Evolutionary conservation across 2,113 vertebrate species (phyloP).

Genomic region (Calidris pygmaea): DNA sequence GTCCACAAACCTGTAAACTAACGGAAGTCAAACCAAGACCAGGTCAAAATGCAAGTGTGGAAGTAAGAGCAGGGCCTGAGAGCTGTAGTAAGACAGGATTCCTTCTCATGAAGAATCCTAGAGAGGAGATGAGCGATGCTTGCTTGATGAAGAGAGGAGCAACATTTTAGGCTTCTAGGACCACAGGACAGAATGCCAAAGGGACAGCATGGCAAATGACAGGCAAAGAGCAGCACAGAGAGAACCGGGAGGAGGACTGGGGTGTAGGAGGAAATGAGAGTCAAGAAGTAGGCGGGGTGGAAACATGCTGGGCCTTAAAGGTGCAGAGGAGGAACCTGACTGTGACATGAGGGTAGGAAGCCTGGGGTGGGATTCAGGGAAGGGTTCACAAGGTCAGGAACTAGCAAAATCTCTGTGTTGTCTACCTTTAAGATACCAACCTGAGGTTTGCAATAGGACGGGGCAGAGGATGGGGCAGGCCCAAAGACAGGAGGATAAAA

Average conservation of each 20-base stretch:
- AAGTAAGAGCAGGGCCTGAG: neutral
- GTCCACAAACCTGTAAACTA: neutral
- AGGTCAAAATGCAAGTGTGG: neutral
- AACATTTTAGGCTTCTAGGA: neutral
- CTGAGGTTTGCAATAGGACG: neutral
- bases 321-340: neutral
- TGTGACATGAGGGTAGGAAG: neutral
- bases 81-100: neutral
- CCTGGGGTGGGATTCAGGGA: neutral
- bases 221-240: neutral
- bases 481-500: neutral
- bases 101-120: neutral
- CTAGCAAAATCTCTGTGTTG: neutral
- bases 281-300: neutral
- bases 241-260: neutral
- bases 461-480: neutral
- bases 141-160: neutral
- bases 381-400: neutral
- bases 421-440: neutral
- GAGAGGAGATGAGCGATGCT: neutral
- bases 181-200: neutral
- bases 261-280: slow-evolving; percentile 15
- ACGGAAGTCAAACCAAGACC: neutral
- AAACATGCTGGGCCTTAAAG: slow-evolving; percentile 4
- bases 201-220: neutral